Evolutionary conservation across 2,888 invertebrate genomes (phyloP).

Genomic region (Tryphoninae sp.): DNA sequence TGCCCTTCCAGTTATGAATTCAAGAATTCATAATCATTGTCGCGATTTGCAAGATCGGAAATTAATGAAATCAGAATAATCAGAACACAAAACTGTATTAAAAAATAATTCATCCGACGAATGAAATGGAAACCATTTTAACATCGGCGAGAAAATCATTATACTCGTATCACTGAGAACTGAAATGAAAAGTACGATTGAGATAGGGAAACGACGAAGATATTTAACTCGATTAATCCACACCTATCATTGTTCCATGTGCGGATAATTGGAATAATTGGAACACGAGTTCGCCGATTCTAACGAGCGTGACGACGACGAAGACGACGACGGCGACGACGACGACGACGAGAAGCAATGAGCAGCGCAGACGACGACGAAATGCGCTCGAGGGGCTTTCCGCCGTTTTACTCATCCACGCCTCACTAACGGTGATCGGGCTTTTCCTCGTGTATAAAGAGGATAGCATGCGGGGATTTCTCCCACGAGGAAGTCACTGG

Average conservation of each 20-base stretch:
- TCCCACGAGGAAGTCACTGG: slow-evolving; percentile 34
- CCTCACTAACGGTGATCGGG: slow-evolving; percentile 58
- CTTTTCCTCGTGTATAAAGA: slow-evolving; percentile 44
- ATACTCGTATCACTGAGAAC: neutral
- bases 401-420: slow-evolving; percentile 52
- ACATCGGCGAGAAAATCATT: neutral
- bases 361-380: slow-evolving; percentile 36
- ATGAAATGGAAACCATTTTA: neutral
- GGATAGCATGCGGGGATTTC: slow-evolving; percentile 50
- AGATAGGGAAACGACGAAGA: slow-evolving; percentile 13
- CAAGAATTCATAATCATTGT: too few relatives aligned
- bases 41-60: too few relatives aligned
- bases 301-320: slow-evolving; percentile 55
- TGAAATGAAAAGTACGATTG: neutral
- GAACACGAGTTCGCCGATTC: slow-evolving; percentile 55
- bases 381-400: slow-evolving; percentile 51
- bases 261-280: slow-evolving; percentile 60
- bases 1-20: too few relatives aligned
- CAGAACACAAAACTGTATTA: neutral
- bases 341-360: slow-evolving; percentile 4
- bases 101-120: neutral
- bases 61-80: neutral
- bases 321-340: slow-evolving; percentile 26
- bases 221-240: slow-evolving; percentile 46
- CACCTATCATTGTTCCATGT: slow-evolving; percentile 28